Evolutionary conservation across 2,888 invertebrate genomes (phyloP), one percentile per base, ranked within the genome.

Genomic region (Druceiella hillmani): DNA sequence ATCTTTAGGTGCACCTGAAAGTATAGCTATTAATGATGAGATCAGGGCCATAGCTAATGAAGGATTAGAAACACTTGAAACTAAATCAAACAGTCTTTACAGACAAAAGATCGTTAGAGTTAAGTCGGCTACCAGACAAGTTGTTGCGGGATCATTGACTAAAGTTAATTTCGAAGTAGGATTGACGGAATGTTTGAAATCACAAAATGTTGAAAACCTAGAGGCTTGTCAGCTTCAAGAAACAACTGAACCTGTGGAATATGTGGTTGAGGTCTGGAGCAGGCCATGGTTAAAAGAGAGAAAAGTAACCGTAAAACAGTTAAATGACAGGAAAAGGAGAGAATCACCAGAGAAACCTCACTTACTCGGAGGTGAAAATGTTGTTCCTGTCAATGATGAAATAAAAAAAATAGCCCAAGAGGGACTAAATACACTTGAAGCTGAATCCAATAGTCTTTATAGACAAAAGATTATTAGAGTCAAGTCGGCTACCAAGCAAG

Each of bases 271-370:
- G 47, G 52, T 67, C 29, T 80, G 78, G 79, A 72, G 77, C 31
- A 64, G 69, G 49, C 70, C 76, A 3, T 81, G 80, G 80, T 44
- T 75, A 33, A 64, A 72, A 31, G 63, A 70, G 33, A 63, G 63
- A 41, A 58, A 66, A 54, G 54, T 62, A 17, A 59, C 55, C 2
- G 52, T 45, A 9, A 49, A n/a, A n/a, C n/a, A n/a, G n/a, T n/a
- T n/a, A n/a, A n/a, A n/a, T n/a, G n/a, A n/a, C n/a, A n/a, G n/a
- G 55, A 61, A 16, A 70, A 65, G 3, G 54, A 58, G n/a, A n/a
- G n/a, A n/a, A n/a, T n/a, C n/a, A n/a, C n/a, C n/a, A n/a, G n/a
- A n/a, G n/a, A 31, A 29, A 30, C 42, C 40, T 36, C 37, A 37
- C 22, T 27, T 45, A 16, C 36, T 40, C 32, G 28, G 42, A 4